phyloP scores from a whole-genome alignment of 2,888 invertebrate genomes.

The Pilophorus perplexus region DNA sequence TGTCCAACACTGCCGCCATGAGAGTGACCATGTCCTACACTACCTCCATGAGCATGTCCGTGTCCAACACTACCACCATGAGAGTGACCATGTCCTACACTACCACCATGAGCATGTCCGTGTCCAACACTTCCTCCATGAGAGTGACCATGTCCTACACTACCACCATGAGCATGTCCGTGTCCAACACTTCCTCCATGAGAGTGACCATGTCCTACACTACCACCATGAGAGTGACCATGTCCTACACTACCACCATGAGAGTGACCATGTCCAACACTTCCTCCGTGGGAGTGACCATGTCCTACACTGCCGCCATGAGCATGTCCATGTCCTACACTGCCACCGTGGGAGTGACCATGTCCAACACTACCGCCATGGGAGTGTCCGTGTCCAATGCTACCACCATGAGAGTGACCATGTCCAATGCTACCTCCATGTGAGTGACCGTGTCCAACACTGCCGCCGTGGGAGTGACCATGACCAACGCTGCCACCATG shows the following conservation, averaged over 20 bases:
- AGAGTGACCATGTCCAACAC: constrained; percentile 43
- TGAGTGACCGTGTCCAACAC: constrained; percentile 46
- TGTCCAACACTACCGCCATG: constrained; percentile 45
- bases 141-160: constrained; percentile 45
- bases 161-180: constrained; percentile 44
- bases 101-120: constrained; percentile 44
- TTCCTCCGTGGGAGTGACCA: constrained; percentile 45
- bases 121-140: constrained; percentile 45
- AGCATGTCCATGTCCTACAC: constrained; percentile 45
- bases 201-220: constrained; percentile 43
- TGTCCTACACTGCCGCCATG: constrained; percentile 45
- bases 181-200: constrained; percentile 44
- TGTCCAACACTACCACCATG: constrained; percentile 45
- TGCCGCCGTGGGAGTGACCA: constrained; percentile 46
- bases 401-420: constrained; percentile 46
- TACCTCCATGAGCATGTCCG: constrained; percentile 44
- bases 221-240: constrained; percentile 41
- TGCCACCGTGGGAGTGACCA: constrained; percentile 45
- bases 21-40: constrained; percentile 44
- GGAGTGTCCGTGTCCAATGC: constrained; percentile 45
- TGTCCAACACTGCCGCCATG: constrained; percentile 45
- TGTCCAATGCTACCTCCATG: constrained; percentile 47
- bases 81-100: constrained; percentile 44
- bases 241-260: constrained; percentile 41
- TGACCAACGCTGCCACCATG: constrained; percentile 43